These are phyloP conservation scores for Lithophane ornitopus DNA, from an alignment of 2,888 invertebrate genomes.

Conservation along the genomic window DNA sequence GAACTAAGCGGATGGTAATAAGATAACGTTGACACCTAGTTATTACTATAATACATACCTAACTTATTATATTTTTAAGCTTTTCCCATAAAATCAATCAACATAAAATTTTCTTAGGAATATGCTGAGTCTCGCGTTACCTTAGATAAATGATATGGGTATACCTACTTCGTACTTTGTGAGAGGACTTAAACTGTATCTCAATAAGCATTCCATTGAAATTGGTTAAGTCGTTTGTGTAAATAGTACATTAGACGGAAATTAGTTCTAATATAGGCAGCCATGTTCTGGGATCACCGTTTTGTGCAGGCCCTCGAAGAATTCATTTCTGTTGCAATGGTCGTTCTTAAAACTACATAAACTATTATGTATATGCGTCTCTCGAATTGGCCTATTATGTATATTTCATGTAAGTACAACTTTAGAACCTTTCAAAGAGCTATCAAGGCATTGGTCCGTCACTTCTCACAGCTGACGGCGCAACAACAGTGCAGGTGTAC, in stretches of 20 bases:
- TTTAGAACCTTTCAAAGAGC: conserved; percentile 10
- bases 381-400: not conserved
- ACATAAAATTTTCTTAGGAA: not conserved
- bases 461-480: conserved; percentile 13
- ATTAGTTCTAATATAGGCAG: not conserved
- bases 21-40: not conserved
- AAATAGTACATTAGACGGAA: not conserved
- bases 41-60: not conserved
- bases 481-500: conserved; percentile 44
- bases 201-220: not conserved
- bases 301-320: not conserved
- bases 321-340: not conserved
- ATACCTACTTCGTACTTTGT: conserved; percentile 9
- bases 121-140: not conserved
- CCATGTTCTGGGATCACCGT: not conserved
- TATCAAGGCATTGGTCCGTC: conserved; percentile 34
- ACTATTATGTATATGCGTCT: not conserved
- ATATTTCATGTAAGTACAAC: not conserved
- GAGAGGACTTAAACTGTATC: conserved; percentile 8
- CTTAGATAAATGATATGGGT: conserved; percentile 3
- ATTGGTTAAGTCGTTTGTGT: conserved; percentile 1
- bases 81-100: conserved; percentile 8
- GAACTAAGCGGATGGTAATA: not conserved
- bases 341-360: not conserved
- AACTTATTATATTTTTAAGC: conserved; percentile 12